These are phyloP conservation scores for Chymomyza costata DNA, from an alignment of 1,140 invertebrate genomes.

Conservation along the genomic window DNA sequence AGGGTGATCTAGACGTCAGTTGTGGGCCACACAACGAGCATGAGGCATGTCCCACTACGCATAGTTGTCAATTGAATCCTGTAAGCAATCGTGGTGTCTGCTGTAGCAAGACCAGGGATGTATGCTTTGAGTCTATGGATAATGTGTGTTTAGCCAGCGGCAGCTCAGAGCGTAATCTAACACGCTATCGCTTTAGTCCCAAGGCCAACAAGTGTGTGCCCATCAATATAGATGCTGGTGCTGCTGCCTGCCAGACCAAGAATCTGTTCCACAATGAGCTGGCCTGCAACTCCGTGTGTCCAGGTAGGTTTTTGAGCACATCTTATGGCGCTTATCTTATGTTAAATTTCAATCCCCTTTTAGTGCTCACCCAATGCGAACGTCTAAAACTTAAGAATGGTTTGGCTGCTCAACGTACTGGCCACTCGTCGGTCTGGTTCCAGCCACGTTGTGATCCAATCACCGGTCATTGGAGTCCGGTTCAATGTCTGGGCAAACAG, in stretches of 20 bases:
- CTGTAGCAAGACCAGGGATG: slow-evolving; percentile 89
- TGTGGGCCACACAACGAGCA: slow-evolving; percentile 83
- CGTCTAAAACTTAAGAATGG: slow-evolving; percentile 85
- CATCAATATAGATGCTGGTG: slow-evolving; percentile 78
- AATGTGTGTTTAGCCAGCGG: slow-evolving; percentile 77
- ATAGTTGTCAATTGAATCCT: slow-evolving; percentile 88
- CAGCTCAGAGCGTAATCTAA: slow-evolving; percentile 75
- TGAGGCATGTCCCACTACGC: slow-evolving; percentile 86
- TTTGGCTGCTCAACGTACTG: slow-evolving; percentile 81
- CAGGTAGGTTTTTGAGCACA: slow-evolving; percentile 75
- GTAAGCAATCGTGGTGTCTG: slow-evolving; percentile 87
- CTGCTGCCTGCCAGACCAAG: slow-evolving; percentile 86
- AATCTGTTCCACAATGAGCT: slow-evolving; percentile 91
- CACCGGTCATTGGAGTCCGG: slow-evolving; percentile 85
- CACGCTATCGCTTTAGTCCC: slow-evolving; percentile 87
- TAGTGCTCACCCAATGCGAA: slow-evolving; percentile 87
- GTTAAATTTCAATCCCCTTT: too few species aligned
- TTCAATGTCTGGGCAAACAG: slow-evolving; percentile 83
- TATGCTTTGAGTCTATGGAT: slow-evolving; percentile 87
- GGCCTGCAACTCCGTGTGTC: slow-evolving; percentile 89
- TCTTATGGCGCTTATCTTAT: too few species aligned
- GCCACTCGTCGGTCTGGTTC: slow-evolving; percentile 77
- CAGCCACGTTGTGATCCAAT: slow-evolving; percentile 83
- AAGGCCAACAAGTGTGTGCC: slow-evolving; percentile 85
- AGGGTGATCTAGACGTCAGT: slow-evolving; percentile 78